A percentile compares a stretch with the other conserved stretches of the same genome.
These are phyloP conservation scores for Hyles vespertilio DNA, from an alignment of 1,140 invertebrate species.

Conservation along the genomic window DNA sequence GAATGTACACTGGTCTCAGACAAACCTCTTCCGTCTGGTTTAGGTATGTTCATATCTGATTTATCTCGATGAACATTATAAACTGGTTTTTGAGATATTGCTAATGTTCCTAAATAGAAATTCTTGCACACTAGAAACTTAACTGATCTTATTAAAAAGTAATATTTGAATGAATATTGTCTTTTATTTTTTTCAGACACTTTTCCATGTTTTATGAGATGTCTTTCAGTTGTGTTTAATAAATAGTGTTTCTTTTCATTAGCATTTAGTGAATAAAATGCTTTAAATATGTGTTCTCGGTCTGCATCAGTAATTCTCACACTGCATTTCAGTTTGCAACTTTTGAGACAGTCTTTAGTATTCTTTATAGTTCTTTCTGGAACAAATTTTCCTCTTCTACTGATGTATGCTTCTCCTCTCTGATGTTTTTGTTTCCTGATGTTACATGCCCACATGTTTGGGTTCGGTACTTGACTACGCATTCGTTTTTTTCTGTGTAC, in stretches of 20 bases:
- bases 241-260: constrained; percentile 68
- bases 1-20: constrained; percentile 53
- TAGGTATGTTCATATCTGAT: constrained; percentile 63
- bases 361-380: constrained; percentile 48
- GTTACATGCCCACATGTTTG: constrained; percentile 59
- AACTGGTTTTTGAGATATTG: constrained; percentile 66
- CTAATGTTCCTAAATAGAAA: constrained; percentile 65
- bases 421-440: constrained; percentile 62
- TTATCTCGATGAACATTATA: constrained; percentile 67
- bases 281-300: constrained; percentile 62
- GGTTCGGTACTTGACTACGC: constrained; percentile 45
- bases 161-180: constrained; percentile 63
- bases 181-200: constrained; percentile 37
- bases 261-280: constrained; percentile 62
- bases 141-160: constrained; percentile 52
- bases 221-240: constrained; percentile 60
- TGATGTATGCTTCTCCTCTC: constrained; percentile 63
- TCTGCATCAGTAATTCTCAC: constrained; percentile 54
- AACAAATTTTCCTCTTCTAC: constrained; percentile 57
- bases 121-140: constrained; percentile 62
- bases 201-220: constrained; percentile 43
- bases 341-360: constrained; percentile 60
- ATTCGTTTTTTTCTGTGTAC: constrained; percentile 25
- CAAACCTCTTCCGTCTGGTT: constrained; percentile 58
- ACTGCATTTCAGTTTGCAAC: constrained; percentile 61